Evolutionary conservation across 1,140 invertebrate genomes (phyloP).

Genomic region (Bombus terrestris): DNA sequence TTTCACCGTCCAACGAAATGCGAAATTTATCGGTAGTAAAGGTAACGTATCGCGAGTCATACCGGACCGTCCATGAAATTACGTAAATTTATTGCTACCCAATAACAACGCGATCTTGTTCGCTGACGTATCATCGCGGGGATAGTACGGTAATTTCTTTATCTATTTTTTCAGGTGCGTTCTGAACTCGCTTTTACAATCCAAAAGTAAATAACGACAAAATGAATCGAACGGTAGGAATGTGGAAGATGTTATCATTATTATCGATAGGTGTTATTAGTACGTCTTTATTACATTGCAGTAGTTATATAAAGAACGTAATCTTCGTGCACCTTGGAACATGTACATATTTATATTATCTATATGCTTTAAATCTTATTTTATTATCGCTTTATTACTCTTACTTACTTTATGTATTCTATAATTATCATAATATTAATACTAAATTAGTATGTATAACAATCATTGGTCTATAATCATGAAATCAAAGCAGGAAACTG

Average conservation of each 20-base stretch:
- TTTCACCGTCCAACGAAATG: constrained; percentile 18
- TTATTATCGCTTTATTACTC: not conserved
- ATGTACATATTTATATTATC: not conserved
- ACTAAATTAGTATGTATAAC: not conserved
- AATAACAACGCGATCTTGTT: not conserved
- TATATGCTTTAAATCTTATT: not conserved
- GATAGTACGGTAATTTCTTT: not conserved
- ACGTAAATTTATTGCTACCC: constrained; percentile 20
- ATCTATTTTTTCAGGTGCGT: not conserved
- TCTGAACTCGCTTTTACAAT: not conserved
- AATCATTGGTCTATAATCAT: not conserved
- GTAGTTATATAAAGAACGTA: too few species aligned
- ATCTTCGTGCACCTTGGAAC: too few species aligned
- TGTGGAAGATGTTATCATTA: not conserved
- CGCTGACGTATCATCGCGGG: not conserved
- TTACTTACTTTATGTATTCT: not conserved
- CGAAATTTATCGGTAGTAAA: constrained; percentile 9
- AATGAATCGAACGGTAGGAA: not conserved
- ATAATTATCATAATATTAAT: not conserved
- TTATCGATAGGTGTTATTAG: not conserved
- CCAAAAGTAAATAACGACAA: not conserved
- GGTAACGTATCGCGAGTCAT: not conserved
- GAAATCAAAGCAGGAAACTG: too few species aligned
- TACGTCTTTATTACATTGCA: not conserved
- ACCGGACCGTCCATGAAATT: not conserved